phyloP scores from a whole-genome alignment of 2,113 vertebrate species.

The Odontesthes bonariensis region DNA sequence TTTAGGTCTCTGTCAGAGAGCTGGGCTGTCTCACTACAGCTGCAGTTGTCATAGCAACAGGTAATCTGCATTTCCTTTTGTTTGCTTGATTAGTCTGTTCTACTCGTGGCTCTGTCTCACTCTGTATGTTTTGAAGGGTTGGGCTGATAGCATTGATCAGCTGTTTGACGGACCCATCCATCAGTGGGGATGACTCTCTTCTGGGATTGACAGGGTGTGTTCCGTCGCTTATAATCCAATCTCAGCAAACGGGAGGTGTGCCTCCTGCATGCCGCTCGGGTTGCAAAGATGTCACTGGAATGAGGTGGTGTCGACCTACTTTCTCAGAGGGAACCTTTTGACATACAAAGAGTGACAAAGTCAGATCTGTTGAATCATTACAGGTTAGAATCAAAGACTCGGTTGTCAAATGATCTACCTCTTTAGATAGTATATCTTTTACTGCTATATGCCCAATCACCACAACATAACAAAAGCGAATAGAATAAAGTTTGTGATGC shows the following conservation, averaged over 20 bases:
- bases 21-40: conserved; percentile 77
- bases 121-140: conserved; percentile 53
- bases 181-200: conserved; percentile 55
- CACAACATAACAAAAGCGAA: background rate
- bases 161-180: conserved; percentile 54
- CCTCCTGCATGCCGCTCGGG: conserved; percentile 6
- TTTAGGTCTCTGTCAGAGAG: conserved; percentile 46
- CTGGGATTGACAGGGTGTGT: conserved; percentile 40
- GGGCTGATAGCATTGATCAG: conserved; percentile 62
- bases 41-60: conserved; percentile 87
- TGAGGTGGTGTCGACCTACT: background rate
- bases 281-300: conserved; percentile 25
- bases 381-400: background rate
- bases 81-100: conserved; percentile 76
- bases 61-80: conserved; percentile 83
- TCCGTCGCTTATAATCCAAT: conserved; percentile 48
- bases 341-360: background rate
- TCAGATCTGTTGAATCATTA: background rate
- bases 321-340: background rate
- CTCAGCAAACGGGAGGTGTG: conserved; percentile 40
- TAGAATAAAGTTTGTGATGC: background rate
- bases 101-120: conserved; percentile 50
- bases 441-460: background rate
- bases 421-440: background rate
- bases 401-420: background rate